Percentiles rank a stretch among this genome's conserved stretches.
Evolutionary conservation across 2,113 vertebrate species (phyloP).

Genomic region (Sigmodon hispidus): DNA sequence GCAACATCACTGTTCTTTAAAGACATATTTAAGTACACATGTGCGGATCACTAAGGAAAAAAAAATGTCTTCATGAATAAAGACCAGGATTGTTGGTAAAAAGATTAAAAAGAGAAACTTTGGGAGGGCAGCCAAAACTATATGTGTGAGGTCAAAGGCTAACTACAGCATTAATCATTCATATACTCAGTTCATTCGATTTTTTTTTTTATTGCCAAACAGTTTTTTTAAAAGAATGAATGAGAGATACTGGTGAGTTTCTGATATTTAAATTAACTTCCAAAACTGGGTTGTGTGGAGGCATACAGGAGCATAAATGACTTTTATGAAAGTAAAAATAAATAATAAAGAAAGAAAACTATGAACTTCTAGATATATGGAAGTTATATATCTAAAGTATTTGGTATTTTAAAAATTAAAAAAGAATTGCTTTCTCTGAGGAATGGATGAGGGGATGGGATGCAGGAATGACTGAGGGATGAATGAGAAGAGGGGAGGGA

Average conservation of each 20-base stretch:
- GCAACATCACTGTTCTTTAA: constrained; percentile 73
- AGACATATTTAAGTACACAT: constrained; percentile 66
- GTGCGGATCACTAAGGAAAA: constrained; percentile 67
- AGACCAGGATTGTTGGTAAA: constrained; percentile 62
- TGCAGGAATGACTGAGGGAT: too few species aligned
- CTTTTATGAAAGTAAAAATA: constrained; percentile 13
- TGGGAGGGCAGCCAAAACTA: constrained; percentile 66
- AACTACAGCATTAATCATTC: constrained; percentile 55
- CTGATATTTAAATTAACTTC: constrained; percentile 64
- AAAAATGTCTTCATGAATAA: constrained; percentile 73
- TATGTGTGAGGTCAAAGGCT: constrained; percentile 57
- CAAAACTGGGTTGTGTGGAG: constrained; percentile 27
- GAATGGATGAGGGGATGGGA: too few species aligned
- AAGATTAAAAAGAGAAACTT: constrained; percentile 70
- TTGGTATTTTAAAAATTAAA: constrained; percentile 23
- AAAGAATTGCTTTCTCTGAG: too few species aligned
- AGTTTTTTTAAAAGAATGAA: not conserved
- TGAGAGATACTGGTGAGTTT: constrained; percentile 58
- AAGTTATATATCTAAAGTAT: constrained; percentile 17
- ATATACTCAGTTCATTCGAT: constrained; percentile 66
- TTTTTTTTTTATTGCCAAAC: constrained; percentile 65
- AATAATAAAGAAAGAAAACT: not conserved
- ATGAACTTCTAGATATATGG: too few species aligned
- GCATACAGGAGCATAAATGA: not conserved
- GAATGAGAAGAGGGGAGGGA: too few species aligned